Evolutionary conservation across 2,888 invertebrate species (phyloP).

Genomic region (Drosophila pseudotakahashii): DNA sequence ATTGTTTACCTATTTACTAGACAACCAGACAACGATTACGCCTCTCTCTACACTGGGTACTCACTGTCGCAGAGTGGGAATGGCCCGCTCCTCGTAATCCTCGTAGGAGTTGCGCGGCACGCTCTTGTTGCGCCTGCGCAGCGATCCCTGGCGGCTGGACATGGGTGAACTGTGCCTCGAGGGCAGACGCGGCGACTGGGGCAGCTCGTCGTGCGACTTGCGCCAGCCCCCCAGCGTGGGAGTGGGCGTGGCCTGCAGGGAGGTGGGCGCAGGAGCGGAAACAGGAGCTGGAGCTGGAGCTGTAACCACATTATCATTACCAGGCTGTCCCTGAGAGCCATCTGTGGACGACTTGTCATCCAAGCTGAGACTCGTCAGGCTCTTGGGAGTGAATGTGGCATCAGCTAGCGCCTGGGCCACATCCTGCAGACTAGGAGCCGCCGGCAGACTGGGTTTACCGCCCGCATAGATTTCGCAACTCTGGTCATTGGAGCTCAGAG

Average conservation of each 20-base stretch:
- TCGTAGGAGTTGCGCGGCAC: slow-evolving; percentile 90
- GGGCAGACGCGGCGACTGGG: slow-evolving; percentile 83
- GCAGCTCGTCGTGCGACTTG: slow-evolving; percentile 83
- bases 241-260: slow-evolving; percentile 59
- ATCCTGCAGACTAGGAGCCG: slow-evolving; percentile 84
- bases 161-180: slow-evolving; percentile 86
- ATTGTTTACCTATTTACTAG: slow-evolving; percentile 17
- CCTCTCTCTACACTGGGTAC: slow-evolving; percentile 66
- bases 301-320: slow-evolving; percentile 38
- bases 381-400: slow-evolving; percentile 79
- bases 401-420: slow-evolving; percentile 83
- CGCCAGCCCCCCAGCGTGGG: slow-evolving; percentile 47
- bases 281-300: slow-evolving; percentile 28
- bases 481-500: slow-evolving; percentile 78
- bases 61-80: slow-evolving; percentile 94
- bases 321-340: slow-evolving; percentile 49
- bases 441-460: slow-evolving; percentile 82
- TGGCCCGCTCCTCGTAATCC: slow-evolving; percentile 93
- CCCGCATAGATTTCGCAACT: slow-evolving; percentile 82
- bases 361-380: slow-evolving; percentile 49
- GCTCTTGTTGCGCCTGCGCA: slow-evolving; percentile 88
- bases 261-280: slow-evolving; percentile 42
- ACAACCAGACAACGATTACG: slow-evolving; percentile 5
- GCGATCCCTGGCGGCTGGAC: slow-evolving; percentile 86
- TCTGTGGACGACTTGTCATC: slow-evolving; percentile 81